These are phyloP conservation scores for Orestias chungarensis DNA, from an alignment of 2,797 vertebrate species.

Conservation along the genomic window DNA sequence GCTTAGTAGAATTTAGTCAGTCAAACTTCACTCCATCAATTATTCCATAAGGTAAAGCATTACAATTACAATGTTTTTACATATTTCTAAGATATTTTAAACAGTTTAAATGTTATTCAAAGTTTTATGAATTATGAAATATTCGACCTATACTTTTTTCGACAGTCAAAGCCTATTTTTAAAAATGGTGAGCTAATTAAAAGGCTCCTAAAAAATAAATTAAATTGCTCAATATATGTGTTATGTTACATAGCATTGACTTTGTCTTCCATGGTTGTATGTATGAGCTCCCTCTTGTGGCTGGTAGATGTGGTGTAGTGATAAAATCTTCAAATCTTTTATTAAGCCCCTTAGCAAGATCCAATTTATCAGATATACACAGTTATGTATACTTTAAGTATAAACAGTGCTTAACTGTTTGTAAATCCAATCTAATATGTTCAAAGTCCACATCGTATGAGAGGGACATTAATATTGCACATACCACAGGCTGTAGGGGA, in stretches of 20 bases:
- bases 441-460: constrained; percentile 42
- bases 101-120: too few species aligned
- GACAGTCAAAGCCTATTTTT: too few species aligned
- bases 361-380: constrained; percentile 60
- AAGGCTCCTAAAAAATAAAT: too few species aligned
- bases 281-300: constrained; percentile 55
- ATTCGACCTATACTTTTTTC: too few species aligned
- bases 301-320: constrained; percentile 12
- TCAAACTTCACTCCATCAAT: background rate
- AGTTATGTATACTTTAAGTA: constrained; percentile 27
- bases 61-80: too few species aligned
- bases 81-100: background rate
- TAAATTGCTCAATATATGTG: background rate
- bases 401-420: constrained; percentile 48
- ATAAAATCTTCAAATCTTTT: constrained; percentile 35
- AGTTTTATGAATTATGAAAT: too few species aligned
- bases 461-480: constrained; percentile 49
- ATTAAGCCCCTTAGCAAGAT: constrained; percentile 70
- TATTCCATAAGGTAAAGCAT: background rate
- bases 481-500: background rate
- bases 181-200: too few species aligned
- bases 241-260: background rate
- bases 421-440: constrained; percentile 61
- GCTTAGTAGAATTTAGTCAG: background rate
- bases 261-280: background rate